Conservation (phyloP, 2,113 vertebrate species). For the Erythrolamprus reginae region DNA sequence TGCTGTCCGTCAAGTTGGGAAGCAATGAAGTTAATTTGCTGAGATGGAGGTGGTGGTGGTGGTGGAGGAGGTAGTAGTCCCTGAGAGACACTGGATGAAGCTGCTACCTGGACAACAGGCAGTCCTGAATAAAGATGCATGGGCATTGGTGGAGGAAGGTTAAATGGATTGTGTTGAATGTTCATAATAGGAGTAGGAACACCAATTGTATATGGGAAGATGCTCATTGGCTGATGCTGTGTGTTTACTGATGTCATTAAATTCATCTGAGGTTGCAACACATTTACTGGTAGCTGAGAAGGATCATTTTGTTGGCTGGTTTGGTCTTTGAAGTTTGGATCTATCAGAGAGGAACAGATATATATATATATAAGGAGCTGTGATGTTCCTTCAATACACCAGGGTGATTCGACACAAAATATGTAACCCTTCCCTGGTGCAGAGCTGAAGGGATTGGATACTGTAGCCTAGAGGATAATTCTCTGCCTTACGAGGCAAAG, state of each 20-base stretch:
- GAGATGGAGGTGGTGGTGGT: slow-evolving; percentile 91
- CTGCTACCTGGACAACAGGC: slow-evolving; percentile 84
- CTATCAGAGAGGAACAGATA: slow-evolving; percentile 70
- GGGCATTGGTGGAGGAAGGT: slow-evolving; percentile 79
- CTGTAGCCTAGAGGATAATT: too few relatives aligned
- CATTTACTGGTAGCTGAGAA: slow-evolving; percentile 76
- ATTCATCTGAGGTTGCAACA: slow-evolving; percentile 79
- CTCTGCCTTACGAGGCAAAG: too few relatives aligned
- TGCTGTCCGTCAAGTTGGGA: slow-evolving; percentile 79
- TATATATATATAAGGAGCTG: too few relatives aligned
- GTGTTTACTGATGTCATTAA: slow-evolving; percentile 70
- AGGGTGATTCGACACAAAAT: too few relatives aligned
- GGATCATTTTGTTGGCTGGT: slow-evolving; percentile 75
- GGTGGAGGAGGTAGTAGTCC: slow-evolving; percentile 89
- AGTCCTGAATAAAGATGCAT: slow-evolving; percentile 84
- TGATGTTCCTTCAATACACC: too few relatives aligned
- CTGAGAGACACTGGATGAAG: slow-evolving; percentile 78
- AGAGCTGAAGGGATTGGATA: too few relatives aligned
- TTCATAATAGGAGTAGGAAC: slow-evolving; percentile 78
- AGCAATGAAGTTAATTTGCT: slow-evolving; percentile 79
- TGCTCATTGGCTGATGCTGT: slow-evolving; percentile 70
- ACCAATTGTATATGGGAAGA: slow-evolving; percentile 75
- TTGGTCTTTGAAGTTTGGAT: slow-evolving; percentile 79
- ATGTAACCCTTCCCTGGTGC: too few relatives aligned
- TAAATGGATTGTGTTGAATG: slow-evolving; percentile 78